Evolutionary conservation across 2,888 invertebrate species (phyloP).

Genomic region (Conomelus anceps): DNA sequence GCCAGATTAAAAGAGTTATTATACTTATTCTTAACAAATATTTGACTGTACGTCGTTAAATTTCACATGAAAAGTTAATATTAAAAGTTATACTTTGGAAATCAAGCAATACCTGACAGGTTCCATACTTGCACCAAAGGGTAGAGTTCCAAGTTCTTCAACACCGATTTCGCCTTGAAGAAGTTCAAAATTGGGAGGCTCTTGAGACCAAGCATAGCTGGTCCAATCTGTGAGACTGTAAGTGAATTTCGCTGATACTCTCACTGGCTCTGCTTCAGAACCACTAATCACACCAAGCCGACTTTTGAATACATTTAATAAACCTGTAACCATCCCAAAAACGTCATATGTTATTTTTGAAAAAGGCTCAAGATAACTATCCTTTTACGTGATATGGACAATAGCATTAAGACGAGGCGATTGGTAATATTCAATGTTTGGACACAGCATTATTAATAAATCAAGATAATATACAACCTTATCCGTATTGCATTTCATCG

Average conservation of each 20-base stretch:
- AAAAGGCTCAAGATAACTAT: no score
- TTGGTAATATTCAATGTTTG: no score
- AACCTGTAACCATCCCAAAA: conserved; percentile 42
- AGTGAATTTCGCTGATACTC: conserved; percentile 48
- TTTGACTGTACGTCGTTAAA: no score
- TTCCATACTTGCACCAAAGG: conserved; percentile 79
- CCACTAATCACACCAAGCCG: conserved; percentile 70
- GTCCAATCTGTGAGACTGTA: conserved; percentile 55
- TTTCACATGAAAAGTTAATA: not conserved
- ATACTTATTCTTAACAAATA: no score
- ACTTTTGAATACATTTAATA: conserved; percentile 81
- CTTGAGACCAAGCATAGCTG: conserved; percentile 56
- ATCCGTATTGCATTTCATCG: no score
- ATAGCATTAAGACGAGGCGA: no score
- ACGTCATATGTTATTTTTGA: no score
- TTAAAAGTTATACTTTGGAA: not conserved
- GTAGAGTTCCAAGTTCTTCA: conserved; percentile 53
- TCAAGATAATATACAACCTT: no score
- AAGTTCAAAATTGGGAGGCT: conserved; percentile 50
- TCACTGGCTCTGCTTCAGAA: conserved; percentile 53
- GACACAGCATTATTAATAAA: no score
- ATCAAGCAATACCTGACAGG: conserved; percentile 51
- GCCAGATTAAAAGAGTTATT: no score
- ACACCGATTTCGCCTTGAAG: conserved; percentile 50
- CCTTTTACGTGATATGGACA: no score